Evolutionary conservation across 2,888 invertebrate genomes (phyloP), one percentile per base, ranked within the genome.

Genomic region (Oligia latruncula): DNA sequence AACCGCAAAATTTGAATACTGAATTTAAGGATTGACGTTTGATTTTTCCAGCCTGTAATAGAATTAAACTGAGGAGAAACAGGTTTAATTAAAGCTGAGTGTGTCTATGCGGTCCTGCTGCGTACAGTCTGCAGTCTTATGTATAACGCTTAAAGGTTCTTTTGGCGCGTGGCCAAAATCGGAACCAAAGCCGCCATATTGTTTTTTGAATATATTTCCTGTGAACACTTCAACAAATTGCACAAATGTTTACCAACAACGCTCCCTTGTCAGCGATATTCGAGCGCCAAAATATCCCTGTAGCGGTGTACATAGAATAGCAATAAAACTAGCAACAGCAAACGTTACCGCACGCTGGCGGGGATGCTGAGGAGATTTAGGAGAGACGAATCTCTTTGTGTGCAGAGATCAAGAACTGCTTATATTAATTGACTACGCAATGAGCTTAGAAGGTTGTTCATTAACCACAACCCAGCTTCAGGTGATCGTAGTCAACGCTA

Each of bases 1-100:
- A 62, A 49, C 67, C 64, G 68, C 74, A 86, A 77, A 86, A 83
- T 86, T 90, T 84, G 77, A 90, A 90, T 90, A 86, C 62, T 70
- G 81, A 81, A 81, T 74, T 66, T 87, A n/a, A 58, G 43, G 68
- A 83, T 86, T 89, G 76, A 73, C 72, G 60, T 85, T 80, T 64
- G 20, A 71, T 79, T 83, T 70, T 79, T 87, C 49, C 77, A 82
- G 84, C 89, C 89, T 82, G 89, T 83, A 43, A 65, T 23, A 35
- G 4, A 71, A 29, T 23, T 52, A 68, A 78, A 71, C 73, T 5
- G 1, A 66, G 11, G 13, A n/a, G 17, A 74, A 60, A 35, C 62
- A 80, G 84, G 78, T 71, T 72, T 46, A n/a, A 67, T 71, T 35
- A 46, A n/a, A 20, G n/a, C 46, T 6, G 8, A 20, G 23, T 35